phyloP scores from a whole-genome alignment of 2,113 vertebrate genomes.

The Paratilapia polleni region DNA sequence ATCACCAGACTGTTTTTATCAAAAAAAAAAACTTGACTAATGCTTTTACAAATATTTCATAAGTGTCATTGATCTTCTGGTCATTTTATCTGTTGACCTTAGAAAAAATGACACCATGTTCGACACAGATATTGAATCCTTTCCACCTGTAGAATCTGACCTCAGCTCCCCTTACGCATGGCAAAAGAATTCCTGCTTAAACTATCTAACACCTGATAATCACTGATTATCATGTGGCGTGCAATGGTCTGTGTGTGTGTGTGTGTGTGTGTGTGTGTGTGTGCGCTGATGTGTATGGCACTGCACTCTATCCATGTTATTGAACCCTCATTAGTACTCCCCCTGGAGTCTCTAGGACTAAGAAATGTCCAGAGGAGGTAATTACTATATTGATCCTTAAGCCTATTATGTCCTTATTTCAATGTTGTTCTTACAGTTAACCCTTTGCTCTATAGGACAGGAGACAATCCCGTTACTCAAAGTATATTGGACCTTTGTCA shows the following conservation, averaged over 20 bases:
- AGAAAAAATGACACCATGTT: background rate
- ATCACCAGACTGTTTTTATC: no score
- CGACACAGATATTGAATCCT: background rate
- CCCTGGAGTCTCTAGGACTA: background rate
- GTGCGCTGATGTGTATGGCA: background rate
- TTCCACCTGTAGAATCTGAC: background rate
- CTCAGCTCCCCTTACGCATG: background rate
- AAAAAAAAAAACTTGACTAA: accelerated
- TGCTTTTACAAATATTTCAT: background rate
- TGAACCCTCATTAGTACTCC: conserved; percentile 19
- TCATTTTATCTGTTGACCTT: background rate
- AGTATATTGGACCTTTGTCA: background rate
- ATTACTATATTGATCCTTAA: conserved; percentile 57
- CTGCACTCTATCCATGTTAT: conserved; percentile 9
- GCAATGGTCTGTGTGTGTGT: background rate
- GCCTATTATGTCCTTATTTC: conserved; percentile 1
- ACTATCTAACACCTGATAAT: background rate
- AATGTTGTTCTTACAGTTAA: conserved; percentile 12
- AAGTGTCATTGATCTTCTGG: background rate
- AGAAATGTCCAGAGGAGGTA: conserved; percentile 26
- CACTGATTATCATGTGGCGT: background rate
- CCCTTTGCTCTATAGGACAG: background rate
- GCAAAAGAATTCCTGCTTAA: background rate
- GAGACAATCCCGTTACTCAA: background rate
- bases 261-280: background rate